A percentile compares a stretch with the other conserved stretches of the same genome.
Evolutionary conservation across 2,888 invertebrate species (phyloP).

Genomic region (Heteromurus nitidus): DNA sequence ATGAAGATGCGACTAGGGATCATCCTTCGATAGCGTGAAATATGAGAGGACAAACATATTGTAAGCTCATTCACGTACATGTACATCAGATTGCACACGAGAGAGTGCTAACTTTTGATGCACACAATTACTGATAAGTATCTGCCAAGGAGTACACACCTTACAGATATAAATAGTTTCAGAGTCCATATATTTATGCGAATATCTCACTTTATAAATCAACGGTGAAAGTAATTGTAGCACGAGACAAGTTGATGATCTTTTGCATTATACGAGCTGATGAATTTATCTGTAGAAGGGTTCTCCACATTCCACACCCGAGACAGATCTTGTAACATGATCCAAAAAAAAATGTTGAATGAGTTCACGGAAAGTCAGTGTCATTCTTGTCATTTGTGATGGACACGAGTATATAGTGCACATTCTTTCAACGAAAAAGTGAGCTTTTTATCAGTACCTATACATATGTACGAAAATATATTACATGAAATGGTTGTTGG

Average conservation of each 20-base stretch:
- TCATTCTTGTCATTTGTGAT: slow-evolving; percentile 43
- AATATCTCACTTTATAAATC: background rate
- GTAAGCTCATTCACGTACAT: background rate
- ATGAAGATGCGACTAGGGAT: slow-evolving; percentile 10
- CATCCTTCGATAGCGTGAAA: slow-evolving; percentile 33
- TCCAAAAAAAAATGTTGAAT: background rate
- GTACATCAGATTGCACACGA: background rate
- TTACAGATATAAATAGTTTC: too few relatives aligned
- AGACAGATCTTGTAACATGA: too few relatives aligned
- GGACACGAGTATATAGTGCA: background rate
- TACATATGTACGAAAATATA: slow-evolving; percentile 10
- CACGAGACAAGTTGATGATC: background rate
- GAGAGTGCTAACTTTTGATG: too few relatives aligned
- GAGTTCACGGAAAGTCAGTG: slow-evolving; percentile 42
- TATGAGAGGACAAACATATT: slow-evolving; percentile 5
- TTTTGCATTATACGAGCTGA: too few relatives aligned
- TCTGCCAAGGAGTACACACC: too few relatives aligned
- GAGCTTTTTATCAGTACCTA: background rate
- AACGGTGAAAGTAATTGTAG: slow-evolving; percentile 1
- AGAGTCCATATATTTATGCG: background rate
- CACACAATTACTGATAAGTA: too few relatives aligned
- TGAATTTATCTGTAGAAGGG: too few relatives aligned
- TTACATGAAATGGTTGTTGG: background rate
- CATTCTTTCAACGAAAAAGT: too few relatives aligned
- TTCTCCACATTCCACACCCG: too few relatives aligned